Base-by-base conservation (phyloP, 2,888 invertebrate genomes). In the Agrochola circellaris region DNA sequence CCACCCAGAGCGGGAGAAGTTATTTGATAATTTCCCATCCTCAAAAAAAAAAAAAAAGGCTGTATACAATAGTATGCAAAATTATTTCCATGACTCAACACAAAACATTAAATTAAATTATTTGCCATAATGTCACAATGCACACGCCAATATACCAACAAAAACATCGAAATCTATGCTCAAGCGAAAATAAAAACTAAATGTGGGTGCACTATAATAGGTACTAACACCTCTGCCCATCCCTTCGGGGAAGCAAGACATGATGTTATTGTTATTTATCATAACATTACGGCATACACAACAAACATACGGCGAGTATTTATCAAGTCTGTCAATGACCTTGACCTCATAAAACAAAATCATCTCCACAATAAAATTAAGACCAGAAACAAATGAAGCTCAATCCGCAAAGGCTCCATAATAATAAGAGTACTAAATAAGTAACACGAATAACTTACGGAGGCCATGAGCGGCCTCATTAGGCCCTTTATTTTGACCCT, bases 401-500 rank as follows among this genome's bases (percentile, higher is more conserved):
- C 83, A 67, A 85, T 87, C 84, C 76, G 79, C 72, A 76, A 81
- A 87, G 84, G 81, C 77, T 81, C 73, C 81, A 82, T 76, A 82
- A 86, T 86, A 90, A 87, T 82, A 87, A 81, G 79, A 87, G 86
- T 83, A 87, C 83, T 89, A 90, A 90, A 89, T 87, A 87, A 89
- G 85, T 87, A 79, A 88, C 84, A 83, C 58, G 82, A 87, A 91
- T 88, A 90, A 88, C 87, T 87, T 85, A 88, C 80, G 84, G 82
- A 83, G 83, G 73, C 84, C 80, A 81, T 83, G 83, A 85, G 84
- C 79, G 86, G 84, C 76, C 89, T 93, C 91, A 93, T 92, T 91
- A 93, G 88, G 90, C 85, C 89, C 89, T 90, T 91, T 90, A 90
- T 90, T 90, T 90, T 83, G 88, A 82, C 89, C 86, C 91, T 77